These are phyloP conservation scores for Parnassius mnemosyne DNA, from an alignment of 2,888 invertebrate genomes.

Conservation along the genomic window DNA sequence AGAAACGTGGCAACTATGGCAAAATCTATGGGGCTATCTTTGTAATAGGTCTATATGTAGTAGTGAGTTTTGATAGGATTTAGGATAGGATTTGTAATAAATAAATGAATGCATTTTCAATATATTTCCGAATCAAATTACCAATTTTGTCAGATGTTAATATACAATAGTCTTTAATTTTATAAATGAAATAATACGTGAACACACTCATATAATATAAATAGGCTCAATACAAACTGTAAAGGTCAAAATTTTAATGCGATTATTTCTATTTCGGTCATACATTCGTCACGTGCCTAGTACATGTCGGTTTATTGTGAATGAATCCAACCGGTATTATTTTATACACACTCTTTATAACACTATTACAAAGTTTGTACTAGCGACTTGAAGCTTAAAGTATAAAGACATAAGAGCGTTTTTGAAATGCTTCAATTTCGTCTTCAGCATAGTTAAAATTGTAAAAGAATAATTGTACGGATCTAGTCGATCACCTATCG, in stretches of 20 bases:
- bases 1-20: too few species aligned
- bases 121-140: too few species aligned
- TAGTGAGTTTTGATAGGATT: too few species aligned
- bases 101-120: too few species aligned
- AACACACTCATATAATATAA: background rate
- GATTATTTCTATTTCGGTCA: constrained; percentile 33
- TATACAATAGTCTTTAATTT: too few species aligned
- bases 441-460: constrained; percentile 2
- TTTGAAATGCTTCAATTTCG: constrained; percentile 10
- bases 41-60: too few species aligned
- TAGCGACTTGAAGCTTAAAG: constrained; percentile 28
- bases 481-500: constrained; percentile 63
- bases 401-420: constrained; percentile 8
- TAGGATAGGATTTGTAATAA: too few species aligned
- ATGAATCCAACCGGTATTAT: constrained; percentile 63
- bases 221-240: constrained; percentile 14
- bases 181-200: too few species aligned
- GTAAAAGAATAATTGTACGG: constrained; percentile 48
- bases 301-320: constrained; percentile 42
- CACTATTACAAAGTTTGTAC: constrained; percentile 17
- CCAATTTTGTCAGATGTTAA: too few species aligned
- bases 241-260: constrained; percentile 34
- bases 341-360: constrained; percentile 37
- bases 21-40: too few species aligned
- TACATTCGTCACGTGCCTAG: constrained; percentile 35